phyloP scores from a whole-genome alignment of 2,888 invertebrate species.

The Chironomus tentans region DNA sequence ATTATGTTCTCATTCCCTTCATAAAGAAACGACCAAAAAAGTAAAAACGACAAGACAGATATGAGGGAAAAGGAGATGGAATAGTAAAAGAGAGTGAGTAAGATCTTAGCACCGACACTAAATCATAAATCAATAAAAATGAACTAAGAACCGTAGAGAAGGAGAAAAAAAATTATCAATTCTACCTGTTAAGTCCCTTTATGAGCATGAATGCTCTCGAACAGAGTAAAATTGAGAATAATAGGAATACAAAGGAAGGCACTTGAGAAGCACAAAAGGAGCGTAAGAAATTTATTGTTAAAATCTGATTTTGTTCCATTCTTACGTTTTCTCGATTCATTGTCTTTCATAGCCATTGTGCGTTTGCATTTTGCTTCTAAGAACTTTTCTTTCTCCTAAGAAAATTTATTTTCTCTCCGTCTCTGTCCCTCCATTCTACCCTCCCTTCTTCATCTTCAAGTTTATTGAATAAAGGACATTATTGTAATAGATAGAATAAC shows the following conservation, averaged over 20 bases:
- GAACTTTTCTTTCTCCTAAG: not conserved
- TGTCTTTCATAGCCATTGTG: slow-evolving; percentile 12
- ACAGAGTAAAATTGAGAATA: slow-evolving; percentile 3
- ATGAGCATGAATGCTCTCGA: slow-evolving; percentile 12
- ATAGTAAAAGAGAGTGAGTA: too few relatives aligned
- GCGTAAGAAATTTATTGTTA: slow-evolving; percentile 12
- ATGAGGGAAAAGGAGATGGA: too few relatives aligned
- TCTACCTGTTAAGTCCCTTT: slow-evolving; percentile 21
- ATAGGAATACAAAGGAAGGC: slow-evolving; percentile 20
- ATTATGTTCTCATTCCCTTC: not conserved
- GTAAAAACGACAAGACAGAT: too few relatives aligned
- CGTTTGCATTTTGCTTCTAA: slow-evolving; percentile 14
- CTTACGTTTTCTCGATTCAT: slow-evolving; percentile 18
- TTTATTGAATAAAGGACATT: not conserved
- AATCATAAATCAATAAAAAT: slow-evolving; percentile 25
- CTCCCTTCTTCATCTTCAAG: not conserved
- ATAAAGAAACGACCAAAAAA: not conserved
- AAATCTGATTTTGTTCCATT: slow-evolving; percentile 25
- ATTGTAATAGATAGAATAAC: not conserved
- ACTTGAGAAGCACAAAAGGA: slow-evolving; percentile 26
- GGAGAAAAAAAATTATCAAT: slow-evolving; percentile 11
- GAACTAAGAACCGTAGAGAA: not conserved
- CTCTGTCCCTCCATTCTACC: not conserved
- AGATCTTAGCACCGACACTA: slow-evolving; percentile 11
- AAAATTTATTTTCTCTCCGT: not conserved